Percentiles rank a stretch among this genome's conserved stretches.
Conservation (phyloP, 2,113 vertebrate genomes). For the Ciconia stormi region DNA sequence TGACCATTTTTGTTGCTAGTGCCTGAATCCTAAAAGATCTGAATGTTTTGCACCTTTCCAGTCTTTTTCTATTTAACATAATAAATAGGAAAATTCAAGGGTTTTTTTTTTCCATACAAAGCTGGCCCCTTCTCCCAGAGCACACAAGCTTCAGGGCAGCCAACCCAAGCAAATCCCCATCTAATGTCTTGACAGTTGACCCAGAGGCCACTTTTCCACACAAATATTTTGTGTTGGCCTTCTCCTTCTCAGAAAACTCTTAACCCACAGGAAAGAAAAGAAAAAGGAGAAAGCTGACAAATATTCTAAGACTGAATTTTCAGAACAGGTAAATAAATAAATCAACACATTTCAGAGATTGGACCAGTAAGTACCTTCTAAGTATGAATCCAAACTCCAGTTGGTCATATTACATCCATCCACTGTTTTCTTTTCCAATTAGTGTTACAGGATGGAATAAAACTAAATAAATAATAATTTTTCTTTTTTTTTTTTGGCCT, state of each 20-base stretch:
- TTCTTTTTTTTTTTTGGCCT: background rate
- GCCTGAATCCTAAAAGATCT: background rate
- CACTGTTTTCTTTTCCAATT: background rate
- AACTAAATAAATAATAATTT: background rate
- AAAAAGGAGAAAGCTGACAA: background rate
- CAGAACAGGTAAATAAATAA: background rate
- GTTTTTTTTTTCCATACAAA: background rate
- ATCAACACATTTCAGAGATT: background rate
- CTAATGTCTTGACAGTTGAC: background rate
- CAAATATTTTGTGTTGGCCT: background rate
- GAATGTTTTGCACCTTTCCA: background rate
- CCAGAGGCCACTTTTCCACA: background rate
- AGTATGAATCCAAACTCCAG: background rate
- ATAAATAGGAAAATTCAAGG: background rate
- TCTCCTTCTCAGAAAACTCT: background rate
- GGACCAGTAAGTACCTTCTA: background rate
- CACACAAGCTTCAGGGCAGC: background rate
- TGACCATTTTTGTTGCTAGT: background rate
- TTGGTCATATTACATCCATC: background rate
- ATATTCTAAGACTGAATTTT: background rate
- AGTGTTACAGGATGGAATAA: background rate
- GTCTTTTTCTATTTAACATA: background rate
- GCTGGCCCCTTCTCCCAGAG: background rate
- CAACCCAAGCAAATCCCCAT: background rate
- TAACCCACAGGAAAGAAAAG: background rate